Conservation (phyloP, 2,113 vertebrate species). For the Myotis brandtii region DNA sequence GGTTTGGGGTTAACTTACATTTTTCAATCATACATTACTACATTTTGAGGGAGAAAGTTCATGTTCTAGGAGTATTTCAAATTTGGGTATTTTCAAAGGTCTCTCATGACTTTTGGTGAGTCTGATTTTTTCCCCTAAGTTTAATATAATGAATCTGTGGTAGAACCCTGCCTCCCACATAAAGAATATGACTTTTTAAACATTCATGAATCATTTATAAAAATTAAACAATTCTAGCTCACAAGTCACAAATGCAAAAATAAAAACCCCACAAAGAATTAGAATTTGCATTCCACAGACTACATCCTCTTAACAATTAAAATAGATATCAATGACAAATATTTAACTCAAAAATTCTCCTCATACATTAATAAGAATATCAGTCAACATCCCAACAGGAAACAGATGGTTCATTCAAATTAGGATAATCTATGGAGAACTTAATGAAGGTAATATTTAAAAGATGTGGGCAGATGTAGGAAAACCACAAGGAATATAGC, state of each 20-base stretch:
- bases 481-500: not conserved
- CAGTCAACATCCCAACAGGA: not conserved
- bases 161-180: not conserved
- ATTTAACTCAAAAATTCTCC: not conserved
- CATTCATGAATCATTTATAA: constrained; percentile 8
- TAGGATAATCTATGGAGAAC: not conserved
- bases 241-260: constrained; percentile 19
- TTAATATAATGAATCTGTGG: not conserved
- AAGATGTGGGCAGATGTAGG: not conserved
- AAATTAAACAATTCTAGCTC: constrained; percentile 14
- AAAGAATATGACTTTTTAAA: constrained; percentile 14
- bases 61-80: not conserved
- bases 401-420: constrained; percentile 21
- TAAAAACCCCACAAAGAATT: not conserved
- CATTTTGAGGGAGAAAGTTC: constrained; percentile 28
- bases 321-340: not conserved
- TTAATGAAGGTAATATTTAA: not conserved
- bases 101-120: not conserved
- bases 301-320: not conserved
- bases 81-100: constrained; percentile 32
- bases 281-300: not conserved
- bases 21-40: not conserved
- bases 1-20: not conserved
- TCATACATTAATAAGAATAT: not conserved
- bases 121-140: not conserved